Percentiles rank a stretch among this genome's conserved stretches.
Evolutionary conservation across 2,113 vertebrate genomes (phyloP).

Genomic region (Silurus asotus): DNA sequence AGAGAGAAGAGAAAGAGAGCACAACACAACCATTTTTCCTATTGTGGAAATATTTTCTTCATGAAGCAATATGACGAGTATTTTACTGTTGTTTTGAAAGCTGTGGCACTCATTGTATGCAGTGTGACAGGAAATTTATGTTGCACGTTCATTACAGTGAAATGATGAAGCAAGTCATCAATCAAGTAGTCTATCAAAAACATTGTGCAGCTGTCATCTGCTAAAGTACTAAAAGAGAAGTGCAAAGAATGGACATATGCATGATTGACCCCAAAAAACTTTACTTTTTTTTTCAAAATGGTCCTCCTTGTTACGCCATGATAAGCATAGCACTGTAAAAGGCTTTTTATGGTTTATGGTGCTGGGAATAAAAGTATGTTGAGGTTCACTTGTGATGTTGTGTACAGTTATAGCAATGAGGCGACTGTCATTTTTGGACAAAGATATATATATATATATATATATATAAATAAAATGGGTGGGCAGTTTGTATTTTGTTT

Average conservation of each 20-base stretch:
- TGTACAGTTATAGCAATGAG: background rate
- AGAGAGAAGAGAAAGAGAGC: background rate
- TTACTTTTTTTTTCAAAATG: background rate
- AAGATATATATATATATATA: background rate
- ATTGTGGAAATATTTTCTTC: background rate
- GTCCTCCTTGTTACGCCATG: background rate
- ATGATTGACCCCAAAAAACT: background rate
- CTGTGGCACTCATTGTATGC: conserved; percentile 1
- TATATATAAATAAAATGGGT: background rate
- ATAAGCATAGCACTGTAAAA: background rate
- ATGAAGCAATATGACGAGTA: background rate
- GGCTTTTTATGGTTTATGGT: background rate
- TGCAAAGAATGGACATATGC: background rate
- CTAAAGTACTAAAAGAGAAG: background rate
- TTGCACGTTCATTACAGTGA: background rate
- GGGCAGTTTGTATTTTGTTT: conserved; percentile 9
- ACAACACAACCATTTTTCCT: background rate
- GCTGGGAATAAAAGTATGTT: too few species aligned
- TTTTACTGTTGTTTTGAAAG: background rate
- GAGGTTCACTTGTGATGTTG: background rate
- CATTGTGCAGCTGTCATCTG: background rate
- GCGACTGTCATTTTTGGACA: conserved; percentile 10
- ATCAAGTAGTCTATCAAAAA: background rate
- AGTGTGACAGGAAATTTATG: conserved; percentile 6
- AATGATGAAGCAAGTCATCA: background rate